Evolutionary conservation across 2,113 vertebrate species (phyloP).

Genomic region (Microcebus lehilahytsara): DNA sequence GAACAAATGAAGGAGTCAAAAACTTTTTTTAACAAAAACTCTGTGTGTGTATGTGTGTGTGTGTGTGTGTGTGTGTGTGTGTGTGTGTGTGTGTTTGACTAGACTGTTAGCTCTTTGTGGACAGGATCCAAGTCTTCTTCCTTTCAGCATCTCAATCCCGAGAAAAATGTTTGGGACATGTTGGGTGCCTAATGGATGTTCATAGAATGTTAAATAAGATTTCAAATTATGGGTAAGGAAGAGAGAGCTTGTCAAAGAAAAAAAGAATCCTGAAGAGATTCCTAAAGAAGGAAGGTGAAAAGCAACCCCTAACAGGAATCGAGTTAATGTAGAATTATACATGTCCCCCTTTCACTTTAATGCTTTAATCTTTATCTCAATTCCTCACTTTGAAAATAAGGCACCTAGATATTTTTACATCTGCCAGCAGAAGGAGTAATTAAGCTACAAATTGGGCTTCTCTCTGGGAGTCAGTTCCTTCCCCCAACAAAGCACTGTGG

Average conservation of each 20-base stretch:
- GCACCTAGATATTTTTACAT: background rate
- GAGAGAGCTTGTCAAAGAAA: slow-evolving; percentile 11
- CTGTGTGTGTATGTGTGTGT: background rate
- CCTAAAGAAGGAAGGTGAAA: background rate
- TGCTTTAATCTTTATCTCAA: background rate
- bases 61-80: background rate
- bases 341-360: background rate
- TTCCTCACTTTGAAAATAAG: background rate
- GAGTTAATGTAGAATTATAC: background rate
- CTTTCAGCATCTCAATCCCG: background rate
- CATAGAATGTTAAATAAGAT: background rate
- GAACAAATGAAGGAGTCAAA: background rate
- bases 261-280: background rate
- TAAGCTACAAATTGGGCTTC: background rate
- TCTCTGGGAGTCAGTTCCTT: background rate
- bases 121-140: slow-evolving; percentile 15
- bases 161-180: background rate
- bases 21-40: background rate
- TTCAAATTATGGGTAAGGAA: background rate
- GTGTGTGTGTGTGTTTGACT: background rate
- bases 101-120: background rate
- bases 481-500: background rate
- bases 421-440: background rate
- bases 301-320: background rate
- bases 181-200: background rate